Conservation (phyloP, 2,113 vertebrate genomes). For the Rhea americana region DNA sequence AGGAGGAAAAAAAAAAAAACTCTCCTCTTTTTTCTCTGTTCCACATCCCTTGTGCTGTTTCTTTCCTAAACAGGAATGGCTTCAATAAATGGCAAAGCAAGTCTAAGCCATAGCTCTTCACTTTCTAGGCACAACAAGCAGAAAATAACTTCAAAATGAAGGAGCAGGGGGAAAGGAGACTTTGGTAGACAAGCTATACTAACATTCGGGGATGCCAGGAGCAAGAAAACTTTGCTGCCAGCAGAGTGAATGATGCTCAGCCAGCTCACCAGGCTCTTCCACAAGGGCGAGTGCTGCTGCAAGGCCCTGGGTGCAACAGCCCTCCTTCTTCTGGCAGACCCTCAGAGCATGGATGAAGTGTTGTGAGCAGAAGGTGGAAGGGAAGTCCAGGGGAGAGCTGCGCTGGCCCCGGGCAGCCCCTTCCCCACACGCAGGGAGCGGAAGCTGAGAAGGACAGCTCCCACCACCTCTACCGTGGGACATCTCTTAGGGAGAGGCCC, state of each 20-base stretch:
- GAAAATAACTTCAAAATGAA: not conserved
- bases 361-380: not conserved
- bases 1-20: not conserved
- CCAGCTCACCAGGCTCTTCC: constrained; percentile 26
- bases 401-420: not conserved
- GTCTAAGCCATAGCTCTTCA: constrained; percentile 31
- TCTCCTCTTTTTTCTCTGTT: not conserved
- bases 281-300: not conserved
- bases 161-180: not conserved
- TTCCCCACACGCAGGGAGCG: fast-evolving
- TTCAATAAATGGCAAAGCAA: constrained; percentile 7
- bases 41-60: not conserved
- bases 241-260: not conserved
- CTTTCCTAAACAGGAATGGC: not conserved
- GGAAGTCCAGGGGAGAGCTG: not conserved
- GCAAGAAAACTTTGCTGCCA: constrained; percentile 31
- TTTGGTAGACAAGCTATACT: constrained; percentile 1
- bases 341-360: not conserved
- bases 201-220: not conserved
- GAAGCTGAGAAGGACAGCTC: not conserved
- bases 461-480: not conserved
- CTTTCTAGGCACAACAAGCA: not conserved
- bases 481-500: fast-evolving
- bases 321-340: not conserved
- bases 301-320: not conserved